Evolutionary conservation across 1,140 invertebrate species (phyloP), one percentile per base, ranked within the genome.

Genomic region (Lerema accius): DNA sequence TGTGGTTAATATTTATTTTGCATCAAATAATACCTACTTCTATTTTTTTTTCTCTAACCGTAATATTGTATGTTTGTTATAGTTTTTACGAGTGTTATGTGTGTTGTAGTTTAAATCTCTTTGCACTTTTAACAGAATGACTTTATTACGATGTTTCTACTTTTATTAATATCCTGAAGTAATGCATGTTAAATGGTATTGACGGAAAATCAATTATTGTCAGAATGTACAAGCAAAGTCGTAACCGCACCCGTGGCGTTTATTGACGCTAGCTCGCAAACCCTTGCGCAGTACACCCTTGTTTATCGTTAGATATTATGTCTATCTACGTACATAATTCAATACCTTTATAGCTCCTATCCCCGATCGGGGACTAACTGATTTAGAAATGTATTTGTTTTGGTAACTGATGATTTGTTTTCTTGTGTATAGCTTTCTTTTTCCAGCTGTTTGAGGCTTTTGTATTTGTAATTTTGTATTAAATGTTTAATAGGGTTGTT

Each of bases 181-280:
- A 3, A 23, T 43, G 40, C 40, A 43, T 43, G 40, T 43, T 43
- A 43, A 7, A 9, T 43, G 40, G 17, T 43, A 15, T 43, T 43
- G 16, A 43, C 13, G 9, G 16, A 43, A 43, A 43, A 43, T 43
- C 40, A 17, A 17, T 43, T 1, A 43, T 43, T 43, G 40, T 43
- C 14, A 43, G 14, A 43, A 16, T 45, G 42, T 19, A 45, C 15
- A 16, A 45, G 42, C 42, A 3, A 11, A 45, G 9, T 19, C 42
- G 42, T 45, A 50, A 63, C 63, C 72, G 43, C 72, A 64, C 72
- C 72, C 69, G 48, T 48, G 53, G 58, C 49, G 58, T 37, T 60
- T 68, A 73, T 63, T 75, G 67, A 73, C 71, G 64, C 58, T 58
- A 71, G 51, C 61, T 58, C 71, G 62, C 53, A 58, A 71, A 46